Evolutionary conservation across 2,888 invertebrate species (phyloP).

Genomic region (Amblyjoppa fuscipennis): DNA sequence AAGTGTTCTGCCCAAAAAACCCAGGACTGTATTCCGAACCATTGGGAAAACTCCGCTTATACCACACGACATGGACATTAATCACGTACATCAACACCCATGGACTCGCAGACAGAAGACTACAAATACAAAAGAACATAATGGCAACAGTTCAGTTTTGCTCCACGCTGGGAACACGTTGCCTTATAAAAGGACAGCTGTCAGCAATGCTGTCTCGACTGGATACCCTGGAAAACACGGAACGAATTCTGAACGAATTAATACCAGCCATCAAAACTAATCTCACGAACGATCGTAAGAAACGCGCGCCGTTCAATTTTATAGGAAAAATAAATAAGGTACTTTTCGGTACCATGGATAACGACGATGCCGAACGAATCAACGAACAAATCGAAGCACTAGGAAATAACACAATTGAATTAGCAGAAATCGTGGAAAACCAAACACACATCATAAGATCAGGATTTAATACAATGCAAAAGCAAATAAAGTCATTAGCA

Average conservation of each 20-base stretch:
- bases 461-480: slow-evolving; percentile 37
- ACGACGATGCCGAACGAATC: slow-evolving; percentile 30
- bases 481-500: slow-evolving; percentile 24
- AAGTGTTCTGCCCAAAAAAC: too few species aligned
- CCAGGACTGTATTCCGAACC: slow-evolving; percentile 18
- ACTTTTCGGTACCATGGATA: slow-evolving; percentile 37
- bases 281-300: background rate
- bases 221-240: slow-evolving; percentile 4
- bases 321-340: slow-evolving; percentile 36
- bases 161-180: background rate
- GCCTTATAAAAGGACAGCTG: slow-evolving; percentile 15
- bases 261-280: slow-evolving; percentile 14
- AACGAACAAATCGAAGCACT: slow-evolving; percentile 39
- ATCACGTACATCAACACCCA: slow-evolving; percentile 30
- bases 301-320: slow-evolving; percentile 8
- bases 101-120: slow-evolving; percentile 8
- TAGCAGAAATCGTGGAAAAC: slow-evolving; percentile 32
- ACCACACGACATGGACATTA: slow-evolving; percentile 32
- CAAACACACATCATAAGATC: slow-evolving; percentile 58
- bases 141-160: slow-evolving; percentile 1
- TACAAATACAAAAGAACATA: background rate
- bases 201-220: slow-evolving; percentile 3
- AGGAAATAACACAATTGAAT: slow-evolving; percentile 16
- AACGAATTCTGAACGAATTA: slow-evolving; percentile 2
- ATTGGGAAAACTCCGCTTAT: slow-evolving; percentile 3